These are phyloP conservation scores for Andricus curvator DNA, from an alignment of 2,888 invertebrate genomes.

Conservation along the genomic window DNA sequence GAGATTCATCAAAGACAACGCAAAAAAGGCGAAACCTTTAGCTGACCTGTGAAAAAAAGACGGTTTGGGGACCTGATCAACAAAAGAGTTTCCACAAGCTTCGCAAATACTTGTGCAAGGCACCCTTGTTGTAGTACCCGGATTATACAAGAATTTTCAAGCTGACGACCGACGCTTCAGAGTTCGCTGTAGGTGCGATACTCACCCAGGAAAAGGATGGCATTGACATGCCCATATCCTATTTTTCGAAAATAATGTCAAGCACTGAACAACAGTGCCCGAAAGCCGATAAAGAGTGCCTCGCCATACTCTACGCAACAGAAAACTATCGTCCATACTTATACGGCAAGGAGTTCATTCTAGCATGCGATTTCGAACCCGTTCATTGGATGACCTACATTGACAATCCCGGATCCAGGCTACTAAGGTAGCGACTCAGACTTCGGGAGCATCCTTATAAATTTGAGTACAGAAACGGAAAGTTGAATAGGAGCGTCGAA, in stretches of 20 bases:
- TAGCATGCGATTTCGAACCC: no score
- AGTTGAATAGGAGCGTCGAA: no score
- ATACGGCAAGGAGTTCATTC: no score
- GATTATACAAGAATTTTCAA: neutral
- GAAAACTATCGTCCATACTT: neutral
- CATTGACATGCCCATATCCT: no score
- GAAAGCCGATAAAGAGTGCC: neutral
- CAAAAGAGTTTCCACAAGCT: neutral
- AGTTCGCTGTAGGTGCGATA: no score
- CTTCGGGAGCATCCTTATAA: no score
- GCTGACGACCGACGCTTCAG: no score
- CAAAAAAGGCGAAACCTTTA: neutral
- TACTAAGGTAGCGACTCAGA: no score
- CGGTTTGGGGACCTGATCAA: neutral
- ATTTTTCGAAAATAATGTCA: neutral
- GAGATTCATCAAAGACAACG: neutral
- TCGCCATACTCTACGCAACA: neutral
- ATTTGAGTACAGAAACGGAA: no score
- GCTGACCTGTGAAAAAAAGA: neutral
- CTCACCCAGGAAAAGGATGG: no score
- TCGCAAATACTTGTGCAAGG: neutral
- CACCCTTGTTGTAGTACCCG: neutral
- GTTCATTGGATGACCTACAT: no score
- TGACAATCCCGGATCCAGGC: no score
- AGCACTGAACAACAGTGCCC: neutral